Conservation (phyloP, 2,797 vertebrate species). For the Eleutherodactylus coqui region DNA sequence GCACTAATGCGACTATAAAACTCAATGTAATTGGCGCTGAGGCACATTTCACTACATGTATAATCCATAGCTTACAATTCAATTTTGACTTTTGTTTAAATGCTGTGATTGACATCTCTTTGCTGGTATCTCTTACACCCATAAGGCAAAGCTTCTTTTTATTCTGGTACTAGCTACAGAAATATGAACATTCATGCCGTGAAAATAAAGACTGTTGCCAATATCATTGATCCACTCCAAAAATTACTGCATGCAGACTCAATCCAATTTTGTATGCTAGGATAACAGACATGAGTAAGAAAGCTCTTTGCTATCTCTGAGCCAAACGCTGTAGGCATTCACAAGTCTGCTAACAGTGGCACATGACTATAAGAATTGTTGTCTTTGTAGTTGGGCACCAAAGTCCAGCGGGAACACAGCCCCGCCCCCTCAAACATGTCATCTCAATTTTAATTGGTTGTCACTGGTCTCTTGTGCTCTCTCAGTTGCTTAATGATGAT, state of each 20-base stretch:
- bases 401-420: no score
- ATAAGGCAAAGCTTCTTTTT: neutral
- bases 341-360: neutral
- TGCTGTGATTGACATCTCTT: neutral
- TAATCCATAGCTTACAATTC: neutral
- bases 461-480: no score
- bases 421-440: no score
- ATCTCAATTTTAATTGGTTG: no score
- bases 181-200: neutral
- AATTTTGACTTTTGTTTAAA: neutral
- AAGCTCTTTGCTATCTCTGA: neutral
- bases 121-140: neutral
- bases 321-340: neutral
- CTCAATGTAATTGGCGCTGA: neutral
- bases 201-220: neutral
- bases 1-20: neutral
- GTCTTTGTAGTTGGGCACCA: no score
- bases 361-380: no score
- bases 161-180: neutral
- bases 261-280: neutral
- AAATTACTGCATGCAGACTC: neutral
- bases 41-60: neutral
- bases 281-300: neutral
- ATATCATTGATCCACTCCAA: neutral
- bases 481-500: no score